Evolutionary conservation across 2,888 invertebrate genomes (phyloP), one percentile per base, ranked within the genome.

Genomic region (Nemoura dubitans): DNA sequence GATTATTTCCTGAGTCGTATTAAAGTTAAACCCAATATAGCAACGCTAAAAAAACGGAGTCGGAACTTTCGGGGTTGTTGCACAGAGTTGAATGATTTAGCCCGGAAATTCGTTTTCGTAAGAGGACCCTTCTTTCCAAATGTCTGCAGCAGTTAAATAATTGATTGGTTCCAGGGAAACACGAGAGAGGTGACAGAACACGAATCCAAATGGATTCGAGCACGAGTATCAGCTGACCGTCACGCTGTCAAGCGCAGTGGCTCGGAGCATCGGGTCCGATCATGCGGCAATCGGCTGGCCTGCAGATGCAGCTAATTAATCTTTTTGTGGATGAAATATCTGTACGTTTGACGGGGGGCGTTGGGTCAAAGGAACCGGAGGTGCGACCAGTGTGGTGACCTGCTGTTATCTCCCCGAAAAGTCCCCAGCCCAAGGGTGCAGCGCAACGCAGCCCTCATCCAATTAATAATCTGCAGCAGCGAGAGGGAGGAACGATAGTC

Each of bases 281-380:
- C 59, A 59, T 59, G 59, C 59, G 59, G 59, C 59, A 59, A 59
- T 59, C 21, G 59, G 59, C 81, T 81, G 81, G 81, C 21, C 30
- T n/a, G 30, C 81, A 81, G 30, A 81, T 81, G 81, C 81, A 81
- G 29, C 10, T 81, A 27, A 81, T 81, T 81, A 81, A 81, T 81
- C 81, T 29, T 29, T 26, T 81, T 21, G 59, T 81, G 28, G 81
- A 29, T 81, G 81, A 81, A 29, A 81, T 81, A 81, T 81, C 59
- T 59, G 27, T n/a, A 29, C 7, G 3, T 78, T 27, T 81, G 81
- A 81, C 81, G 81, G 81, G 81, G 81, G 81, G 81, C 81, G 81
- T 81, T 59, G 59, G 59, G 59, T 59, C 59, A 59, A 59, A 59
- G 59, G 59, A 59, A 59, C 14, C 59, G 21, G 59, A 59, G 59